Evolutionary conservation across 2,797 vertebrate species (phyloP), one percentile per base, ranked within the genome.

Genomic region (Microtus obscurus): DNA sequence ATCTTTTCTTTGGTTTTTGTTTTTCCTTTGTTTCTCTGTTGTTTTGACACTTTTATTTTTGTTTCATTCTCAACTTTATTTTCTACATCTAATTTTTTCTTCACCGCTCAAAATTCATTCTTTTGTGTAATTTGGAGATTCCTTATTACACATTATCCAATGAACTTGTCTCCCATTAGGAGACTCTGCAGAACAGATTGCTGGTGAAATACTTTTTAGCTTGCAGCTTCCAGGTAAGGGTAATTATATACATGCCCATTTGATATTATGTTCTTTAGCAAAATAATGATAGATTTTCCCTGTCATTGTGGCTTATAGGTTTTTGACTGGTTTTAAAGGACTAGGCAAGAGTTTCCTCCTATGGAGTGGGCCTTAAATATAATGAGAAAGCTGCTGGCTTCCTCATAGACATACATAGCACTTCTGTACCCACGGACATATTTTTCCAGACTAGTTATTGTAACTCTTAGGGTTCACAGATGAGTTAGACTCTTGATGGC

Each of bases 21-120:
- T 91, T 87, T 92, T 91, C 25, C 29, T 85, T 1, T 93, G 19
- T 91, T 63, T 63, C 92, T 89, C 34, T 37, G 48, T 48, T 82
- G 27, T 69, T 53, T 87, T 34, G 45, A 31, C 25, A 65, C 40
- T 8, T 91, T 96, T 31, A 67, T 71, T 34, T 91, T 92, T 10
- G 63, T 21, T 93, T 95, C n/a, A 87, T 79, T 78, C 27, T 89
- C 63, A 34, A 7, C 69, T 85, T 94, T 89, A 51, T 90, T 81
- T 85, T 80, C 76, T 94, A 17, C 10, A 74, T 85, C 31, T 53
- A 48, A 7, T 90, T 45, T 91, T 92, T 92, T 65, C 51, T 89
- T 45, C 45, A 71, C 48, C 93, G 51, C 11, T 16, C 71, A 21
- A 56, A 61, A 74, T 94, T 63, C 14, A 48, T 61, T 82, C 65